Conservation (phyloP, 2,797 vertebrate species). For the Fratercula arctica region DNA sequence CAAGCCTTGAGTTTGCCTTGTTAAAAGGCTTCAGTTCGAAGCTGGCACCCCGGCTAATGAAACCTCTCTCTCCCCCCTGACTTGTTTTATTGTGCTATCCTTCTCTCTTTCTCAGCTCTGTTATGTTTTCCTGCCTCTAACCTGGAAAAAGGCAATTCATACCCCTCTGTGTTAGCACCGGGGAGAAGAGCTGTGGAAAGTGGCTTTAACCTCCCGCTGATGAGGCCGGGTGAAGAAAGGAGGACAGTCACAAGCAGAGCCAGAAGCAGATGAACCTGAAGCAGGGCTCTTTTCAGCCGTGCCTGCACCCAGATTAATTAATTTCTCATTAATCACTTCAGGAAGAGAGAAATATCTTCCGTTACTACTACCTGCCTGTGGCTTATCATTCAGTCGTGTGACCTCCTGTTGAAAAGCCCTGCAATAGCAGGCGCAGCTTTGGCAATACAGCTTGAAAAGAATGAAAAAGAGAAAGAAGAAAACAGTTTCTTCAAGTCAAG, state of each 20-base stretch:
- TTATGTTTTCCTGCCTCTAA: not conserved
- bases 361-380: fast-evolving
- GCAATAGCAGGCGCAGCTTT: not conserved
- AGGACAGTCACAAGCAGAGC: not conserved
- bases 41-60: not conserved
- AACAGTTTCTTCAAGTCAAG: not conserved
- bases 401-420: not conserved
- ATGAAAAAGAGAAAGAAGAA: not conserved
- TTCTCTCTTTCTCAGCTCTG: not conserved
- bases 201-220: not conserved
- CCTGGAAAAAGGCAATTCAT: not conserved
- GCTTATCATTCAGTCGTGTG: not conserved
- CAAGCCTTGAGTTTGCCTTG: not conserved
- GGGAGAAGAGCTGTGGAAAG: not conserved
- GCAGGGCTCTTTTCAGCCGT: not conserved
- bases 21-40: slow-evolving; percentile 13
- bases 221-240: not conserved
- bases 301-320: not conserved
- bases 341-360: not conserved
- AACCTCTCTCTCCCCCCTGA: not conserved
- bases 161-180: not conserved
- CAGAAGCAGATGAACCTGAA: not conserved
- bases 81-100: not conserved
- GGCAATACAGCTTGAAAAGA: not conserved
- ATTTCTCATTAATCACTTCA: not conserved